These are phyloP conservation scores for Holothuria scabra DNA, from an alignment of 53 echinoderm and acorn worm species.

Conservation along the genomic window DNA sequence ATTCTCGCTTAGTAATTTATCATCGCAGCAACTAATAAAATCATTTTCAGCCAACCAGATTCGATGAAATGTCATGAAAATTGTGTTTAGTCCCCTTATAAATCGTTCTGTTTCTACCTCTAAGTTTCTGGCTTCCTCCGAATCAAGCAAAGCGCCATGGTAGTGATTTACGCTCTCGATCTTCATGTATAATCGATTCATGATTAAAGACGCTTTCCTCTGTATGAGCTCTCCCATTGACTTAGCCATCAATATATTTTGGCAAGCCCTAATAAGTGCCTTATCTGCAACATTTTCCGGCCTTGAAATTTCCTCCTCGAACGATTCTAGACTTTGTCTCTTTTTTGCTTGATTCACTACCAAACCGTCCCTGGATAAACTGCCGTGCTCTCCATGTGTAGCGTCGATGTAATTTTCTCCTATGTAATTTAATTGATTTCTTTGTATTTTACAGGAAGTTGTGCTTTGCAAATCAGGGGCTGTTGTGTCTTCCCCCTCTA, in stretches of 20 bases:
- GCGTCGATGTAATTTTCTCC: no score
- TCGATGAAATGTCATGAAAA: conserved; percentile 15
- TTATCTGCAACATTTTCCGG: neutral
- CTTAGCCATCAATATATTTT: conserved; percentile 1
- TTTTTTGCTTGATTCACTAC: no score
- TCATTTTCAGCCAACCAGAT: conserved; percentile 30
- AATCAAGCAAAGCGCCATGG: conserved; percentile 11
- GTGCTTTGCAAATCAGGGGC: no score
- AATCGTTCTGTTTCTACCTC: conserved; percentile 20
- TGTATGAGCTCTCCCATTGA: conserved; percentile 20
- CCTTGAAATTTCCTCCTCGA: no score
- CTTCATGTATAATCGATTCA: conserved; percentile 3
- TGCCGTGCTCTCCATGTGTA: no score
- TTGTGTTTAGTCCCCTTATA: neutral
- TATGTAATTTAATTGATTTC: no score
- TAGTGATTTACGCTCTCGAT: neutral
- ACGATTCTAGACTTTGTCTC: no score
- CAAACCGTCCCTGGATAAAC: no score
- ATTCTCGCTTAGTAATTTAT: neutral
- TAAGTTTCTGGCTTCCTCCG: neutral
- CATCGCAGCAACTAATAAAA: conserved; percentile 22
- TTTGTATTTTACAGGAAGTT: no score
- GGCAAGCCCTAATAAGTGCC: conserved; percentile 5
- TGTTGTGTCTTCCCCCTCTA: no score
- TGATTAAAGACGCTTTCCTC: conserved; percentile 2